Evolutionary conservation across 1,140 invertebrate species (phyloP), one percentile per base, ranked within the genome.

Genomic region (Ganaspis sp.): DNA sequence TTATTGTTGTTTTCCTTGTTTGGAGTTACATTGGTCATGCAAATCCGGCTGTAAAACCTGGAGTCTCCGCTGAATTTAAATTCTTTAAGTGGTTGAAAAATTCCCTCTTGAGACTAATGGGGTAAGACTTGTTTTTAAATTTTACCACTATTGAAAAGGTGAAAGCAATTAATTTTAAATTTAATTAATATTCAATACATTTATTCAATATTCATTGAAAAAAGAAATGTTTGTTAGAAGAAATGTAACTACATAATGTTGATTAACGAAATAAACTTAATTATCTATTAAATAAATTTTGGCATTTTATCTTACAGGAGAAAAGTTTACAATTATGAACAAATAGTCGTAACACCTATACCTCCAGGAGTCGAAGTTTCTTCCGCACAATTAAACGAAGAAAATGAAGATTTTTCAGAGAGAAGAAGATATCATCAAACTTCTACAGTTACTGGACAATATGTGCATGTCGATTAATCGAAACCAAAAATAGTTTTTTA

Each of bases 11-110:
- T 75, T 95, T 97, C 87, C 89, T 97, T 29, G 93, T 99, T 54
- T 99, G 97, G 95, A 94, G 97, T 83, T 99, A 99, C 87, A 97
- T 99, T 73, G 97, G 97, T 11, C 95, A 96, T 49, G 96, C 96
- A 6, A 99, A 98, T 92, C 97, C 98, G 5, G 97, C 97, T 5
- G 96, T 98, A 9, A 97, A 97, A 88, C 97, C 97, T 19, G 98
- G 98, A 79, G 92, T 95, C 9, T 96, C 97, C 23, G 94, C 95
- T 0, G 96, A 98, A 90, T 98, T 98, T 88, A 94, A 94, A 82
- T 95, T 98, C 78, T 95, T 96, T 81, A 93, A 94, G 54, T 98
- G 97, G 96, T 85, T 98, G 0, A 96, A 95, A 90, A 94, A 93
- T 83, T 92, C 93, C 0, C 91, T 96, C 72, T 91, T 96, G 17